Evolutionary conservation across 2,797 vertebrate genomes (phyloP), one percentile per base, ranked within the genome.

Genomic region (Silurus lanzhouensis): DNA sequence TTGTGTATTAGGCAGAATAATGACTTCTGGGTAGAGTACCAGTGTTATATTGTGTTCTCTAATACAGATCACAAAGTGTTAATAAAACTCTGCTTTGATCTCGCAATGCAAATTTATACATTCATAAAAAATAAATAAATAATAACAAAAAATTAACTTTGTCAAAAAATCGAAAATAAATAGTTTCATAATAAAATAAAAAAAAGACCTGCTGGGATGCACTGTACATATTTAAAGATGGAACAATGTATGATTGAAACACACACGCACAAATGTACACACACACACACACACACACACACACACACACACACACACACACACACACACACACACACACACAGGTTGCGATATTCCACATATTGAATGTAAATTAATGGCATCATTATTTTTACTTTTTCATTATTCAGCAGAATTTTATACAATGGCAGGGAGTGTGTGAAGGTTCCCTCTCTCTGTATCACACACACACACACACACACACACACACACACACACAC

Each of bases 301-400:
- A 81, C 82, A 60, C 72, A 81, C 58, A 84, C 38, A 52, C 14
- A 82, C 68, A 82, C 77, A 85, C 82, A 63, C 66, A 61, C 82
- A 75, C 55, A 75, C 71, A 74, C 82, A 74, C 82, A 83, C 70
- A 74, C 68, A 27, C 48, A 64, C 31, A 19, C n/a, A 76, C 83
- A 31, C 52, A 57, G 13, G 63, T 70, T 60, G 78, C 13, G 66
- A 55, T 85, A 86, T 88, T 83, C 80, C 88, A 89, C 88, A 83
- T 79, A 86, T 58, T 57, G 68, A 76, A 44, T 80, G 19, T 72
- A 58, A 82, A 46, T 71, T 67, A 27, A 67, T 57, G 85, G 85
- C 83, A 85, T 75, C 66, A 81, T 86, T 89, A 89, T 88, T 89
- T 88, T 86, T 83, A 74, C 76, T 77, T 77, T 87, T 87, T 77